Conservation (phyloP, 1,140 invertebrate genomes). For the Eciton burchellii region DNA sequence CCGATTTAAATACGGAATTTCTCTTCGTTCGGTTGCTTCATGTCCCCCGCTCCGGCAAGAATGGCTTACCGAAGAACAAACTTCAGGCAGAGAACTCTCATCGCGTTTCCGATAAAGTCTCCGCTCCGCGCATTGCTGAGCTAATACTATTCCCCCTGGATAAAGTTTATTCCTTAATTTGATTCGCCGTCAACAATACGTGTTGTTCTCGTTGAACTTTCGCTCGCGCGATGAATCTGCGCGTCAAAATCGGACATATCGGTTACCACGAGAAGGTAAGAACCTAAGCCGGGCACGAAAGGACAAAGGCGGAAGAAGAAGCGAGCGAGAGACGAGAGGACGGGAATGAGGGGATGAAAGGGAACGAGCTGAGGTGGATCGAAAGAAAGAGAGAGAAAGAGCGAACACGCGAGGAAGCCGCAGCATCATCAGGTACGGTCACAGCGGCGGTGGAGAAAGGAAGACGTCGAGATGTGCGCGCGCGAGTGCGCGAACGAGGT, state of each 20-base stretch:
- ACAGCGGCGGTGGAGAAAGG: neutral
- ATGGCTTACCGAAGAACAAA: neutral
- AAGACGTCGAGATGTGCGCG: neutral
- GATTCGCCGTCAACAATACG: slow-evolving; percentile 14
- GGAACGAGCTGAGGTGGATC: slow-evolving; percentile 16
- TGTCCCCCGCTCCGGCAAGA: neutral
- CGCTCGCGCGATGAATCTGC: neutral
- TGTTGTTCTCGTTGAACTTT: slow-evolving; percentile 19
- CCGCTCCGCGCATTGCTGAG: neutral
- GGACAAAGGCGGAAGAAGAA: neutral
- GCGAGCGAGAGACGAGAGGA: slow-evolving; percentile 22
- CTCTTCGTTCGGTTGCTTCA: neutral
- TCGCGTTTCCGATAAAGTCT: slow-evolving; percentile 13
- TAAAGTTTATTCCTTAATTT: slow-evolving; percentile 50
- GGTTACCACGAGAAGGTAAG: neutral
- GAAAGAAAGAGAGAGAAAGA: slow-evolving; percentile 15
- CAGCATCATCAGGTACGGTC: slow-evolving; percentile 6
- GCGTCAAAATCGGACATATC: slow-evolving; percentile 50
- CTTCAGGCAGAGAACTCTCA: slow-evolving; percentile 11
- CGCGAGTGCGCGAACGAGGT: slow-evolving; percentile 5
- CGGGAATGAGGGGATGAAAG: slow-evolving; percentile 43
- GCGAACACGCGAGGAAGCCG: slow-evolving; percentile 28
- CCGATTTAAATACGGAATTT: neutral
- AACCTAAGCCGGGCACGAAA: neutral
- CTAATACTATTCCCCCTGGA: slow-evolving; percentile 23